A percentile compares a stretch with the other conserved stretches of the same genome.
These are phyloP conservation scores for Ceratosolen fusciceps DNA, from an alignment of 1,140 invertebrate genomes.

Conservation along the genomic window DNA sequence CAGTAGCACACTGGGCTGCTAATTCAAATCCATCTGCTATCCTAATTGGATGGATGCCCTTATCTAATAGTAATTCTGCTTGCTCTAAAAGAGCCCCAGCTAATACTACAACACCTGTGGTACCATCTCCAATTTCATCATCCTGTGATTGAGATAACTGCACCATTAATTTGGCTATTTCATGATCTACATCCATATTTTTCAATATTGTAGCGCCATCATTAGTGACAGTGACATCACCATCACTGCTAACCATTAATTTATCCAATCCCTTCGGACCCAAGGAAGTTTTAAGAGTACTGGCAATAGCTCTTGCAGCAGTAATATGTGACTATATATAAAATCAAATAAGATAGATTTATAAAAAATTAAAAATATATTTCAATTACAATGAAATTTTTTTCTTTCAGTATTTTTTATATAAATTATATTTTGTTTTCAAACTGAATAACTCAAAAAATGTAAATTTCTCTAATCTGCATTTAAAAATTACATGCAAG, in stretches of 20 bases:
- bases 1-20: constrained; percentile 91
- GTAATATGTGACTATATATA: constrained; percentile 95
- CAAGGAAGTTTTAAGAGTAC: constrained; percentile 92
- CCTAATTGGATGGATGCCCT: constrained; percentile 98
- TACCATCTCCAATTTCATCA: constrained; percentile 99
- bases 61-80: constrained; percentile 92
- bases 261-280: constrained; percentile 98
- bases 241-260: constrained; percentile 97
- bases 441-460: too few relatives aligned
- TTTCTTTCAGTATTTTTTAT: too few relatives aligned
- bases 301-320: constrained; percentile 92
- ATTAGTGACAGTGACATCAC: constrained; percentile 98
- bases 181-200: constrained; percentile 99
- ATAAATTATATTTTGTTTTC: too few relatives aligned
- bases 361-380: not conserved
- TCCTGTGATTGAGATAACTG: constrained; percentile 99
- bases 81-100: constrained; percentile 96
- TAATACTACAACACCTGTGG: constrained; percentile 97
- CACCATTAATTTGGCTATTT: constrained; percentile 98
- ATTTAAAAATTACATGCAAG: too few relatives aligned
- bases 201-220: constrained; percentile 99
- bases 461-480: too few relatives aligned
- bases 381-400: too few relatives aligned
- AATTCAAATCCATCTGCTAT: constrained; percentile 99
- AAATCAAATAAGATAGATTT: constrained; percentile 35